Evolutionary conservation across 2,888 invertebrate species (phyloP), one percentile per base, ranked within the genome.

Genomic region (Drosophila mercatorum): DNA sequence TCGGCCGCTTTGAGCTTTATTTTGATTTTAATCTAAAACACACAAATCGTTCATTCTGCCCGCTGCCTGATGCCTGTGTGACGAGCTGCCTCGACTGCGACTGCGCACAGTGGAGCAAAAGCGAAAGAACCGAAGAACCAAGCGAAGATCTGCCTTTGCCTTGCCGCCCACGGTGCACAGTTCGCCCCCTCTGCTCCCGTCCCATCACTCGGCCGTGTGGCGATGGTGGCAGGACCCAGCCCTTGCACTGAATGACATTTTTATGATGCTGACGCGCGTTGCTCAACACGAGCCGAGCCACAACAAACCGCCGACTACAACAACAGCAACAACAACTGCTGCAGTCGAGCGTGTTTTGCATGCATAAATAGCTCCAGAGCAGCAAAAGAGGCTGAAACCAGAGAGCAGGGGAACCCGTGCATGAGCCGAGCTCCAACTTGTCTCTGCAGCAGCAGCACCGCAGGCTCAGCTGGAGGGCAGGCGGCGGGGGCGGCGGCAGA

Each of bases 1-100:
- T 70, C 89, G 89, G 84, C 63, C 31, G 70, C 80, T 84, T 84
- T 88, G 87, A 84, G 87, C 84, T 88, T 87, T 83, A 83, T 81
- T 87, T 89, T 88, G 87, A 87, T 87, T 89, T 87, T 88, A 88
- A 87, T 87, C 87, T 87, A 86, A 89, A 87, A 87, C 81, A 83
- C 90, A 87, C 87, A 87, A 87, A 87, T 89, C 87, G 87, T 87
- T 87, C 87, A 89, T 87, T 81, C 88, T 64, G 77, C 69, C 65
- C 41, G 55, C 55, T 55, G 55, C 55, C 55, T 55, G 69, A 63
- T 62, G 74, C 75, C 72, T 76, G 68, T 75, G 78, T 75, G 78
- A 76, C 64, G 75, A 76, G 73, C 58, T 68, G 64, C 66, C 3
- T 28, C 55, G 51, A 26, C 60, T 2, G 62, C 59, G 64, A 76